Evolutionary conservation across 2,113 vertebrate genomes (phyloP).

Genomic region (Speoplatyrhinus poulsoni): DNA sequence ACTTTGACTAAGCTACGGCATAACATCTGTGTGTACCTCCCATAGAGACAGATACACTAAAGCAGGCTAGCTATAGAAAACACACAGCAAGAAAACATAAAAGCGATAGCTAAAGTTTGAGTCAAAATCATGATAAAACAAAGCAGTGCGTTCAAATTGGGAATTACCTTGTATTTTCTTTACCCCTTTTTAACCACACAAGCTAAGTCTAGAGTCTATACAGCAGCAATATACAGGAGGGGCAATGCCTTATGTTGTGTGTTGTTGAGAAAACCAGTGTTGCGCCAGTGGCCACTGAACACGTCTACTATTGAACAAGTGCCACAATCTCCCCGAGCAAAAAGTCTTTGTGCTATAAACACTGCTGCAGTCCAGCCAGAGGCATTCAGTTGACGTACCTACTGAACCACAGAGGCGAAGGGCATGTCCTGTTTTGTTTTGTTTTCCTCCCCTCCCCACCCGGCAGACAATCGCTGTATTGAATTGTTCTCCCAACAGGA

Average conservation of each 20-base stretch:
- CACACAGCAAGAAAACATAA: background rate
- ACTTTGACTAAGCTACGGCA: conserved; percentile 45
- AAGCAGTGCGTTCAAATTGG: too few species aligned
- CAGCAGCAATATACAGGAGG: too few species aligned
- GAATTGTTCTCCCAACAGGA: conserved; percentile 43
- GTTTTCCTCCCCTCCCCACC: background rate
- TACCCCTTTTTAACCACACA: too few species aligned
- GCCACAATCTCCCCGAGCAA: background rate
- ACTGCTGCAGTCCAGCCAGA: conserved; percentile 13
- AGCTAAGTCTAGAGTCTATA: too few species aligned
- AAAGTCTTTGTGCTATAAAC: conserved; percentile 1
- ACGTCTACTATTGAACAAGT: too few species aligned
- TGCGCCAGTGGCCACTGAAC: too few species aligned
- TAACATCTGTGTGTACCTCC: conserved; percentile 36
- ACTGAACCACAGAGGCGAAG: conserved; percentile 29
- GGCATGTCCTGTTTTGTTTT: conserved; percentile 35
- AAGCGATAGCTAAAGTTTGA: too few species aligned
- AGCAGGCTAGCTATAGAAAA: background rate
- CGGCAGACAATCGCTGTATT: conserved; percentile 44
- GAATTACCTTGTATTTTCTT: too few species aligned
- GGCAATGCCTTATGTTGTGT: too few species aligned
- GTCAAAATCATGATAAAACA: too few species aligned
- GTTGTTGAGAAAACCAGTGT: too few species aligned
- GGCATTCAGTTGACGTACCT: conserved; percentile 23
- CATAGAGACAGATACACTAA: background rate